Evolutionary conservation across 2,888 invertebrate genomes (phyloP), one percentile per base, ranked within the genome.

Genomic region (Oxytorus armatus): DNA sequence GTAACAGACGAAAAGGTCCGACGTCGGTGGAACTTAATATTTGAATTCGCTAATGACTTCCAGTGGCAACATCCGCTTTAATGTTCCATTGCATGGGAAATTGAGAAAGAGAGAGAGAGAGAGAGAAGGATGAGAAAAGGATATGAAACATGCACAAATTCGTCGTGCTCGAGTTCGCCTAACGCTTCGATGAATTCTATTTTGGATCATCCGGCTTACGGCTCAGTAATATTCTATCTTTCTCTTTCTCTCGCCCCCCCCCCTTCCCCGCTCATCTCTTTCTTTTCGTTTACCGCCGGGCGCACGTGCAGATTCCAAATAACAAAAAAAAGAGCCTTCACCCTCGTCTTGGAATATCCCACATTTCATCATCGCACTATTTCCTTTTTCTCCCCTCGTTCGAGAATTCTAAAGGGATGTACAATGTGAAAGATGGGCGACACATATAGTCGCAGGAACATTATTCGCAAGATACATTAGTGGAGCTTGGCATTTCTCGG

Each of bases 151-250:
- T 33, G 61, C 61, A 44, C n/a, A 65, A 65, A 72, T 55, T 72
- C 42, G 18, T 72, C 39, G 14, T 49, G 23, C 65, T 16, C 44
- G 36, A 57, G 51, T 73, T 73, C 61, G 33, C 16, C 44, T 36
- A 59, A 72, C 78, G 66, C 55, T 39, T 63, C 73, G 61, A 63
- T 69, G 63, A 55, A 47, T 79, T 73, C 78, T 79, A 79, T 79
- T 79, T 79, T 53, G 55, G 74, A 68, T 78, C 78, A 69, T 74
- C 61, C 63, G 63, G 78, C 74, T 79, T 69, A 55, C 55, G 25
- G 10, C 55, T 68, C 73, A 59, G 68, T 66, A 59, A 42, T 61
- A 42, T 33, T 53, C 61, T 44, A 11, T 47, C 14, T 18, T 14
- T 7, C 42, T 29, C 5, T 23, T n/a, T 3, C 25, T 1, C 3